Conservation (phyloP, 2,113 vertebrate species). For the Prunella himalayana region DNA sequence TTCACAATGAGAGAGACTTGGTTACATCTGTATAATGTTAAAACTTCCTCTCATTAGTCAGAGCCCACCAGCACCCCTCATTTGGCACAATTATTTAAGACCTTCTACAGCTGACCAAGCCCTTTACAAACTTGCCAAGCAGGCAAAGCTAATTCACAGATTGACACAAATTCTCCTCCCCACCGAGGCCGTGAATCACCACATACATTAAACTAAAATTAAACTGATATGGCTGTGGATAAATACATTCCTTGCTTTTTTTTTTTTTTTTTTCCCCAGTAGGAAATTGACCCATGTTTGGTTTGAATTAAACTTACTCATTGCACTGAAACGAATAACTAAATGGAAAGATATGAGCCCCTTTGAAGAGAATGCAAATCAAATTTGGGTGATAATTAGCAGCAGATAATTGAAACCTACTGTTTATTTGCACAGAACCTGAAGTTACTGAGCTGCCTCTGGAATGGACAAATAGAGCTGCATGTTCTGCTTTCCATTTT, state of each 20-base stretch:
- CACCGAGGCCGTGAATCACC: neutral
- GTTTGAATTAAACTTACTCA: constrained; percentile 68
- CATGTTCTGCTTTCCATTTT: neutral
- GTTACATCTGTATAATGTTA: neutral
- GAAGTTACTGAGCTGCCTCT: neutral
- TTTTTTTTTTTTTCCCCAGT: constrained; percentile 38
- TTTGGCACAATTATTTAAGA: neutral
- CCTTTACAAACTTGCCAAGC: neutral
- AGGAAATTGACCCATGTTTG: constrained; percentile 54
- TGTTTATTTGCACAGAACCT: constrained; percentile 2
- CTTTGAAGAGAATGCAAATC: constrained; percentile 70
- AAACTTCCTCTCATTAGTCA: neutral
- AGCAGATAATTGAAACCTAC: neutral
- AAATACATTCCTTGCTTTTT: constrained; percentile 43
- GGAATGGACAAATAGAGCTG: neutral
- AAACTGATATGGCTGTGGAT: neutral
- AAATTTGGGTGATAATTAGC: constrained; percentile 18
- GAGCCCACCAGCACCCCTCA: neutral
- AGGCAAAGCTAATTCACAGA: neutral
- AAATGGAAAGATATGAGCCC: constrained; percentile 57
- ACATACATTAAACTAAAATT: neutral
- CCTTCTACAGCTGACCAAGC: neutral
- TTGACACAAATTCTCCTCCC: constrained; percentile 12
- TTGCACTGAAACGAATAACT: constrained; percentile 60
- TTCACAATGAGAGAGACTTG: neutral